phyloP scores from a whole-genome alignment of 2,797 vertebrate genomes.

The Chaetodon trifasciatus region DNA sequence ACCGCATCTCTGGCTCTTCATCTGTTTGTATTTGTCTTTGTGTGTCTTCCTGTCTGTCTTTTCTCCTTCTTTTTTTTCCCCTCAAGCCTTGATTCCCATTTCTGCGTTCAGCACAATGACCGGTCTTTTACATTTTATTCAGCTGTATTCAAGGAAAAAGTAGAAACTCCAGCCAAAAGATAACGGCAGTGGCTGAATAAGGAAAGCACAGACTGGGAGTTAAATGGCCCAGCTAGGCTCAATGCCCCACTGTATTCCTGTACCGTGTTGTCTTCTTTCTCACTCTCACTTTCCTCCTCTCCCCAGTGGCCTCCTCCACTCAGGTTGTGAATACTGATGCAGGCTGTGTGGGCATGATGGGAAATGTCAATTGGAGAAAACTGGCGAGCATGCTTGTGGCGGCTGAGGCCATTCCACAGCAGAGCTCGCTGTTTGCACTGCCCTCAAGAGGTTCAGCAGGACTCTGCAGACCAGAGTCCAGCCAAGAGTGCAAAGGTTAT shows the following conservation, averaged over 20 bases:
- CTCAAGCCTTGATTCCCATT: conserved; percentile 12
- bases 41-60: conserved; percentile 16
- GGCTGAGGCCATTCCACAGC: conserved; percentile 31
- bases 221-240: conserved; percentile 56
- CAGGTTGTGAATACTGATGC: conserved; percentile 77
- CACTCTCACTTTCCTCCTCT: conserved; percentile 52
- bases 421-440: conserved; percentile 68
- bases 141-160: conserved; percentile 11
- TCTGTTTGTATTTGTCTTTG: conserved; percentile 48
- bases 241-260: conserved; percentile 66
- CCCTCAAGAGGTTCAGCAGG: conserved; percentile 72
- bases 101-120: conserved; percentile 42
- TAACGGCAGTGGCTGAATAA: conserved; percentile 39
- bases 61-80: neutral
- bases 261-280: conserved; percentile 55
- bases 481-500: conserved; percentile 36
- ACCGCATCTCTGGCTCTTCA: conserved; percentile 47
- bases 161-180: conserved; percentile 45
- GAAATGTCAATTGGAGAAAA: conserved; percentile 75
- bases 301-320: conserved; percentile 68
- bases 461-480: conserved; percentile 63
- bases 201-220: conserved; percentile 48
- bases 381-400: conserved; percentile 37
- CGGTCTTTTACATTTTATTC: conserved; percentile 35
- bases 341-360: conserved; percentile 74